phyloP scores from a whole-genome alignment of 2,797 vertebrate genomes.

The Bucorvus abyssinicus region DNA sequence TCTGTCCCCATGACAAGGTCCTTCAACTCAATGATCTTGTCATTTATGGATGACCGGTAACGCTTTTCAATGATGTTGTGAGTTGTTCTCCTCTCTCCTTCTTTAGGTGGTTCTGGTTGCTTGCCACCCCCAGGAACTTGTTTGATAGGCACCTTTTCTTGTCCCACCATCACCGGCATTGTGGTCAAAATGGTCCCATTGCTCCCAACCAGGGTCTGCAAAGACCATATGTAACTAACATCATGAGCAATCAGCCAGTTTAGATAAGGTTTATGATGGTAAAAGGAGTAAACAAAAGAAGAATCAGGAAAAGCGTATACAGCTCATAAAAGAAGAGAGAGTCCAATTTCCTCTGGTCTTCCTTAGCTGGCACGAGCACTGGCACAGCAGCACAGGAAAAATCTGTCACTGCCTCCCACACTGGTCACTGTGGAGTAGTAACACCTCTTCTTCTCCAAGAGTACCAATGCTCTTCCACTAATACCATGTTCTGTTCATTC shows the following conservation, averaged over 20 bases:
- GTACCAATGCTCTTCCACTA: background rate
- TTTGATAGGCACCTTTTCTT: conserved; percentile 95
- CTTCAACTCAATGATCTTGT: conserved; percentile 95
- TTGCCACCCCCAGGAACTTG: conserved; percentile 87
- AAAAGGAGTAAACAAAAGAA: background rate
- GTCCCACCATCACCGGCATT: conserved; percentile 92
- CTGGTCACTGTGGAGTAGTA: background rate
- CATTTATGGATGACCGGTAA: conserved; percentile 96
- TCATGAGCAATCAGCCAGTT: background rate
- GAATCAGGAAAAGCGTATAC: background rate
- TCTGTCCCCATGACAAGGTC: conserved; percentile 96
- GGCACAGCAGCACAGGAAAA: background rate
- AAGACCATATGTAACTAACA: rapidly evolving
- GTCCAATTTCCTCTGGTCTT: background rate
- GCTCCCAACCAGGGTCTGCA: conserved; percentile 91
- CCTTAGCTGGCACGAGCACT: background rate
- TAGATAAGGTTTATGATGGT: background rate
- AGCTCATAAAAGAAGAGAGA: background rate
- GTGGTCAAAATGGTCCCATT: conserved; percentile 91
- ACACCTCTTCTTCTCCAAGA: background rate
- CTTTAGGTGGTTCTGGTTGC: conserved; percentile 83
- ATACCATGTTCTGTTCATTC: background rate
- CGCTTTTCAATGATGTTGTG: conserved; percentile 99
- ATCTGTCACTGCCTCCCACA: background rate
- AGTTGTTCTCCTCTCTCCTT: conserved; percentile 94